Evolutionary conservation across 2,113 vertebrate genomes (phyloP), one percentile per base, ranked within the genome.

Genomic region (Arothron firmamentum): DNA sequence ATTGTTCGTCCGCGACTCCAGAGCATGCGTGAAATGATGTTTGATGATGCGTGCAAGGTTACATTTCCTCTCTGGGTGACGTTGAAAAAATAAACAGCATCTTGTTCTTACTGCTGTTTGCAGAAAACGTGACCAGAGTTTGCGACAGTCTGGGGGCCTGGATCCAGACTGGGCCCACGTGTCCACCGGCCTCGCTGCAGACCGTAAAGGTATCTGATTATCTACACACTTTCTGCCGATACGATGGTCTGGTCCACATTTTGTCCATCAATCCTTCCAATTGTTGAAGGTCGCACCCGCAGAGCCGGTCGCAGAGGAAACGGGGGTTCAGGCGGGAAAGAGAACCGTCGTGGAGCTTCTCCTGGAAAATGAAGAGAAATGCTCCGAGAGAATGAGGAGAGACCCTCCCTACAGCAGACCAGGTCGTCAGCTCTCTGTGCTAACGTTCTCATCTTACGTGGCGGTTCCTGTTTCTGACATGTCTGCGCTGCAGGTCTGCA

Each of bases 121-220:
- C 78, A 98, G 96, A 94, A 86, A 92, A 81, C 68, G 92, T 91
- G 67, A 93, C 92, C 45, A 98, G 94, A 88, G 93, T 92, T 70
- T 99, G 97, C 82, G 93, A 96, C 71, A 89, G 92, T 80, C 84
- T 82, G 2, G 96, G 95, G 17, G 88, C 88, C 59, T 99, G 97
- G 97, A 90, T 91, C 59, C 89, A 88, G 18, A 94, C 90, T 13
- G 93, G 91, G 88, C 92, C 93, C 64, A 92, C 92, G 81, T 99
- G 97, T 80, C 93, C 90, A 11, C 85, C 86, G 19, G 89, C 90
- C 75, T 92, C 91, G 54, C 88, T 90, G 66, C 91, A 95, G 68
- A 94, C 91, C 72, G 0, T 91, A 53, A 90, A 93, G 92, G 95
- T 96, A 89, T 58, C 53, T 52, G 14, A 17, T 5, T 7, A n/a